A percentile compares a stretch with the other conserved stretches of the same genome.
Evolutionary conservation across 2,888 invertebrate genomes (phyloP).

Genomic region (Phania funesta): DNA sequence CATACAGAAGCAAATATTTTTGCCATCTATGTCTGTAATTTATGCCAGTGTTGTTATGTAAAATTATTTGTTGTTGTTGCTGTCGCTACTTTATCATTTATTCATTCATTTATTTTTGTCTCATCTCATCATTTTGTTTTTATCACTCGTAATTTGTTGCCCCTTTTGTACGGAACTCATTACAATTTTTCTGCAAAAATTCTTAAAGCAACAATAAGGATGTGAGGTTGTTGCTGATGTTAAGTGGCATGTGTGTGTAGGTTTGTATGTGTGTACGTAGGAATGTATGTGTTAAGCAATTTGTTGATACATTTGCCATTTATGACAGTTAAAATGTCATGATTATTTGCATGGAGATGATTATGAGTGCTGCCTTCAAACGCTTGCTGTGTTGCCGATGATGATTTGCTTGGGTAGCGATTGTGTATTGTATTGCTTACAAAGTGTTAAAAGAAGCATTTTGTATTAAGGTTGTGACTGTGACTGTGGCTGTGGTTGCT

Average conservation of each 20-base stretch:
- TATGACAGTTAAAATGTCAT: conserved; percentile 78
- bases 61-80: neutral
- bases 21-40: neutral
- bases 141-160: conserved; percentile 12
- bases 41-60: neutral
- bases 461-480: conserved; percentile 22
- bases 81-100: conserved; percentile 12
- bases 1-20: neutral
- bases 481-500: conserved; percentile 9
- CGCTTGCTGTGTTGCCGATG: neutral
- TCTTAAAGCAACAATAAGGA: conserved; percentile 36
- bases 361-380: neutral
- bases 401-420: neutral
- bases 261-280: neutral
- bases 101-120: conserved; percentile 18
- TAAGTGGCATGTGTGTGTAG: too few species aligned
- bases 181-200: conserved; percentile 44
- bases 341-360: conserved; percentile 13
- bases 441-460: conserved; percentile 32
- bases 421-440: conserved; percentile 2
- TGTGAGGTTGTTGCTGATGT: conserved; percentile 6
- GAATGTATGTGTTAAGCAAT: conserved; percentile 45
- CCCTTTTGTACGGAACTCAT: conserved; percentile 35
- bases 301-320: conserved; percentile 75
- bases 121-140: conserved; percentile 19